Evolutionary conservation across 2,113 vertebrate species (phyloP), one percentile per base, ranked within the genome.

Genomic region (Hyaena hyaena): DNA sequence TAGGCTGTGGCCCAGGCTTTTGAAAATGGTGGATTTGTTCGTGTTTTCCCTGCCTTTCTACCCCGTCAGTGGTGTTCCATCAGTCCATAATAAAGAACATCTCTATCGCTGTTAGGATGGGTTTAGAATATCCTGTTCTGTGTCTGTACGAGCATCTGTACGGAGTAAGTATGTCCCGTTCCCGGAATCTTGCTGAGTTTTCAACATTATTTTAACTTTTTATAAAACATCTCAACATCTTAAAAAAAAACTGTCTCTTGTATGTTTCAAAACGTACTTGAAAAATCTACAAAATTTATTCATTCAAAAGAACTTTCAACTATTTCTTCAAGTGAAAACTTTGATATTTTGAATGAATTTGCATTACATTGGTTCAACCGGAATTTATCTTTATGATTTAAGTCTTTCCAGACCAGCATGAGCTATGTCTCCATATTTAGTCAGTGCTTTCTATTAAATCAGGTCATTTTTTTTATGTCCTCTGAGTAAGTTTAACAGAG

Each of bases 341-440:
- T 39, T 10, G 43, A 31, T 66, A 35, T 23, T 45, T 63, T 87
- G 73, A 50, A 35, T 24, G 23, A 11, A 19, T 95, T 82, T 88
- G 12, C 10, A 24, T 68, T 4, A 4, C 9, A 7, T 12, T 23
- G 7, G 4, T 28, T 28, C 8, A 8, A 48, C 31, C 5, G 1
- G 43, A n/a, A 68, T 74, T 55, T 17, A 35, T 74, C 16, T 58
- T 88, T 14, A 19, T 11, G 8, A 88, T 31, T 2, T 28, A 33
- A 3, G 9, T 63, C 33, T 79, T 61, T 10, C 65, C 16, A 33
- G 8, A 21, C 33, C 45, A 61, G 45, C 68, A 35, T 6, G 31
- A n/a, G 7, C 15, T 31, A 2, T 19, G 2, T 50, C 43, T 82
- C 24, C 35, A 35, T 74, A 9, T 39, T 24, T 50, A 10, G 10